Evolutionary conservation across 2,797 vertebrate genomes (phyloP), one percentile per base, ranked within the genome.

Genomic region (Acridotheres tristis): DNA sequence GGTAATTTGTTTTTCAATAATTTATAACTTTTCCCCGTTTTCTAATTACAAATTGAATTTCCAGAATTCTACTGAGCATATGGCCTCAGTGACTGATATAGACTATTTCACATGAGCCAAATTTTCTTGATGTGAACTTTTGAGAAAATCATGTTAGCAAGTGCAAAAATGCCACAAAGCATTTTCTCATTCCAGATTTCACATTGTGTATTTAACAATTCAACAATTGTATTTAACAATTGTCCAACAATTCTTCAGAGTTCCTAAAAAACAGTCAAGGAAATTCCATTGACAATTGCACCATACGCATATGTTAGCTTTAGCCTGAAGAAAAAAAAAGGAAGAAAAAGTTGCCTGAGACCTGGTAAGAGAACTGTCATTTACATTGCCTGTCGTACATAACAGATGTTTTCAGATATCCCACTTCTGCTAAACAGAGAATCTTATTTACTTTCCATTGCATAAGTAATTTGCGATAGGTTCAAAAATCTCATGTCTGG

Each of bases 261-360:
- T 50, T 16, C 20, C 5, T 57, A 54, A 67, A 79, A 57, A 48
- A 0, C 5, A 0, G 34, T 17, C 26, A 72, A 40, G 23, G 4
- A 72, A 88, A 85, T 61, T 50, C 27, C 67, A 47, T 25, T 50
- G 17, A 43, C 4, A 71, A 47, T 50, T 5, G 5, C 5, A 78
- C 4, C 51, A 47, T 30, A 72, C 3, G 1, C 7, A 55, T 51
- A 34, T 6, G 17, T 29, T 84, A 55, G 7, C 10, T 77, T 71
- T 80, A 48, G 22, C 29, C 36, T 36, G 13, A 16, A 55, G 53
- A 61, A 66, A 30, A n/a, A 18, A 63, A 23, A 73, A 8, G 19
- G 2, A 53, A 69, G 6, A 51, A 83, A 54, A 59, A 9, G 2
- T 47, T 51, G 4, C 5, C 30, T 34, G 55, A 74, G 13, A 65